These are phyloP conservation scores for Nephrotoma flavescens DNA, from an alignment of 2,888 invertebrate genomes.

Conservation along the genomic window DNA sequence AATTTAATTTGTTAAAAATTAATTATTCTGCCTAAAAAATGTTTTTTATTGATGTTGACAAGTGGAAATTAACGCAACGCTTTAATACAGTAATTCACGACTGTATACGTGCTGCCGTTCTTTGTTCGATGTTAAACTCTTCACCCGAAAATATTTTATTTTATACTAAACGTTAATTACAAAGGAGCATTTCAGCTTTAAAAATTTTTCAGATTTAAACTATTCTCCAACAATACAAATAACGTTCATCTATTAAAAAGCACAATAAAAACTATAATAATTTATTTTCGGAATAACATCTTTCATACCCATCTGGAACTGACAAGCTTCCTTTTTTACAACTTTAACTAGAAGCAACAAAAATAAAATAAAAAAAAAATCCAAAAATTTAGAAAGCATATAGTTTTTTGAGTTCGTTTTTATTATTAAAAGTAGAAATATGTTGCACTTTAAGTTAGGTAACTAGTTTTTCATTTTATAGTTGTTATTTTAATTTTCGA, in stretches of 20 bases:
- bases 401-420: not conserved
- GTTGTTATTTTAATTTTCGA: not conserved
- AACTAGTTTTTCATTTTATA: not conserved
- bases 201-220: not conserved
- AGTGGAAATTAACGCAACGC: no score
- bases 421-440: not conserved
- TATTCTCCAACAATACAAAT: not conserved
- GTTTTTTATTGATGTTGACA: no score
- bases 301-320: not conserved
- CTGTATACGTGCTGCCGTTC: no score
- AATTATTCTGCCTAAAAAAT: no score
- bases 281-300: not conserved
- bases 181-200: not conserved
- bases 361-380: not conserved
- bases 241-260: not conserved
- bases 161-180: not conserved
- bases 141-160: not conserved
- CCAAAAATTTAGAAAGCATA: not conserved
- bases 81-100: no score
- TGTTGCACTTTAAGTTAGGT: not conserved
- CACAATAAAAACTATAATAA: not conserved
- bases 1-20: no score
- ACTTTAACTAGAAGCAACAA: not conserved
- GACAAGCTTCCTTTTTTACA: not conserved
- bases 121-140: no score